Evolutionary conservation across 2,888 invertebrate genomes (phyloP), one percentile per base, ranked within the genome.

Genomic region (Erannis defoliaria): DNA sequence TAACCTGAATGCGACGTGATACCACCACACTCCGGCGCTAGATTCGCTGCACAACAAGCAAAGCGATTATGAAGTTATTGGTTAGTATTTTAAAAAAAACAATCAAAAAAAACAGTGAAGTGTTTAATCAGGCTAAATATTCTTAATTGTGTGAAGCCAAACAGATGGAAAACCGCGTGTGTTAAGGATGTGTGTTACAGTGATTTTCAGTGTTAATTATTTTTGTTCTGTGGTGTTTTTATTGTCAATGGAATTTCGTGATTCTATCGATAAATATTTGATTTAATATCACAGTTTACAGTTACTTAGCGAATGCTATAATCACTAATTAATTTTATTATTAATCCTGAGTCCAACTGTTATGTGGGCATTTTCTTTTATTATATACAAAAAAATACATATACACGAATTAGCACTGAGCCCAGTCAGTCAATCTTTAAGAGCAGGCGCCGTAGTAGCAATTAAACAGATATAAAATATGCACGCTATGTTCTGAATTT

Each of bases 51-150:
- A 83, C 79, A 77, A 76, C 84, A 73, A 86, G 88, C 85, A 79
- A 91, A 86, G 93, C 92, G 93, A 93, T 67, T 21, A 92, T 93
- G 93, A 91, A 87, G 83, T 81, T 92, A 83, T 80, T 91, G 93
- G 93, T 93, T 82, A 88, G 92, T 91, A 86, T 61, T 71, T 6
- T 6, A 70, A 64, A 42, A 56, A 58, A 45, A 60, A 53, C 0
- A n/a, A 35, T 35, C 38, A 50, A 42, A 10, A 45, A 35, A 33
- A 62, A 65, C 43, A 62, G 35, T 67, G 51, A 66, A 74, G 73
- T 77, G 75, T 26, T 16, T 37, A n/a, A 42, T 53, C 67, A 73
- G 6, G 46, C 12, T 33, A 19, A 45, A 26, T 26, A 45, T 26
- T 5, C 21, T 16, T 42, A 42, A 26, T 19, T 2, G 14, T 16